phyloP scores from a whole-genome alignment of 2,888 invertebrate species.

The Chrysomela aeneicollis region DNA sequence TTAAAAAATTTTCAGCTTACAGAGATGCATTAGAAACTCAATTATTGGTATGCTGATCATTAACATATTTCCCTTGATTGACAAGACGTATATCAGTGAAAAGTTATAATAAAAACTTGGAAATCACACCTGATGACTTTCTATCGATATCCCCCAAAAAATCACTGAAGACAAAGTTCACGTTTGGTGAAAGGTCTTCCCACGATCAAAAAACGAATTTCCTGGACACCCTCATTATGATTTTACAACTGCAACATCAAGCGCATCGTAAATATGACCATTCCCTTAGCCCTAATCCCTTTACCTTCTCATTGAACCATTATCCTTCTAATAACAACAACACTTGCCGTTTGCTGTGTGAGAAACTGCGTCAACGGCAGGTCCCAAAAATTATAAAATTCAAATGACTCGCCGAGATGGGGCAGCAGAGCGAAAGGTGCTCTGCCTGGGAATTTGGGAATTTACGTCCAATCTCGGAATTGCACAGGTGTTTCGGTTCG shows the following conservation, averaged over 20 bases:
- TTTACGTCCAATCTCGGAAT: slow-evolving; percentile 8
- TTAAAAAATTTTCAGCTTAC: no score
- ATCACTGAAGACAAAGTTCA: no score
- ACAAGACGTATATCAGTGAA: no score
- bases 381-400: slow-evolving; percentile 43
- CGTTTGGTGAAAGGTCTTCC: neutral
- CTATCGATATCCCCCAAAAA: no score
- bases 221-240: slow-evolving; percentile 15
- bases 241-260: slow-evolving; percentile 29
- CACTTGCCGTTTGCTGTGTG: slow-evolving; percentile 39
- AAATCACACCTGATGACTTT: no score
- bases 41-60: no score
- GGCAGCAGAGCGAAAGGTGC: no score
- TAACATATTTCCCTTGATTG: no score
- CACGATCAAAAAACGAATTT: neutral
- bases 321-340: slow-evolving; percentile 29
- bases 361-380: slow-evolving; percentile 35
- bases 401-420: slow-evolving; percentile 35
- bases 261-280: slow-evolving; percentile 15
- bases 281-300: slow-evolving; percentile 10
- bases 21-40: no score
- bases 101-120: no score
- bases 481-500: slow-evolving; percentile 10
- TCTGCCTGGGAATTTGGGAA: slow-evolving; percentile 16
- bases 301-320: slow-evolving; percentile 32